Percentiles rank a stretch among this genome's conserved stretches.
Evolutionary conservation across 2,888 invertebrate species (phyloP).

Genomic region (Athalia cordata): DNA sequence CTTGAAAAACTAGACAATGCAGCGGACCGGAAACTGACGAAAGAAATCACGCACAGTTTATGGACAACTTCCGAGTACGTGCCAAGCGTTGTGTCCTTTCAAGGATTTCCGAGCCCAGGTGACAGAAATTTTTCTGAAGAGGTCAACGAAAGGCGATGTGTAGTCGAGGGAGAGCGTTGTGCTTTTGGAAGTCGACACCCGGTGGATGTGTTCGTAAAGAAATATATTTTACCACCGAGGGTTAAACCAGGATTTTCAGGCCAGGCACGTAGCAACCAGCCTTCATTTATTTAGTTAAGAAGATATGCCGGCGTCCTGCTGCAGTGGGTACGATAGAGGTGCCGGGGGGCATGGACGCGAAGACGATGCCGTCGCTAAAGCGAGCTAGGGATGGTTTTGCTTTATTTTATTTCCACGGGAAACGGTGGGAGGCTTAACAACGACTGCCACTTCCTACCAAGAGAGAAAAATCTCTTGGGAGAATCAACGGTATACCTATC

Average conservation of each 20-base stretch:
- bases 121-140: neutral
- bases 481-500: neutral
- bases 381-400: constrained; percentile 6
- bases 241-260: constrained; percentile 53
- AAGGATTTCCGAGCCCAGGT: too few relatives aligned
- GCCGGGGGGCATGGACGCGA: constrained; percentile 12
- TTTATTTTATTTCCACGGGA: constrained; percentile 48
- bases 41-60: neutral
- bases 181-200: constrained; percentile 3
- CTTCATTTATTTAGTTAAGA: constrained; percentile 60
- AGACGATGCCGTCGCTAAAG: constrained; percentile 43
- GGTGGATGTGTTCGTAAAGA: constrained; percentile 16
- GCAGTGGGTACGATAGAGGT: neutral
- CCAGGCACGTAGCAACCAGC: constrained; percentile 54
- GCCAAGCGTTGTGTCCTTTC: constrained; percentile 30
- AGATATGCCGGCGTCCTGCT: constrained; percentile 53
- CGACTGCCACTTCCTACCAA: constrained; percentile 36
- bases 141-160: neutral
- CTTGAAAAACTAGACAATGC: too few relatives aligned
- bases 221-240: constrained; percentile 27
- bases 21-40: neutral
- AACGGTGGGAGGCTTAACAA: constrained; percentile 45
- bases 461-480: constrained; percentile 26
- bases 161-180: neutral
- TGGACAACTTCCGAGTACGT: constrained; percentile 16